phyloP scores from a whole-genome alignment of 2,888 invertebrate species.

The Brenthis ino region DNA sequence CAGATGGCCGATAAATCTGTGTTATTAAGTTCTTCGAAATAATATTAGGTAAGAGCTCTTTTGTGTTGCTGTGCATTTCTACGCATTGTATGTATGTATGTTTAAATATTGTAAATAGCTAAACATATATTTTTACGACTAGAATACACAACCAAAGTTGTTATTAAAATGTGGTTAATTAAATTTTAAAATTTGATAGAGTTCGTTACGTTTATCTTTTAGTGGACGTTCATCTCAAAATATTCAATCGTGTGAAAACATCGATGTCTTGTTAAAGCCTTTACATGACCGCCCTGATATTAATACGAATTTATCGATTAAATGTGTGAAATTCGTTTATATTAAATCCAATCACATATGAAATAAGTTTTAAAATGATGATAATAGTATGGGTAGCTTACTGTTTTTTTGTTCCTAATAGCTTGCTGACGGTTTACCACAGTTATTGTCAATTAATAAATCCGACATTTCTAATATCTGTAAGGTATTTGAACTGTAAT shows the following conservation, averaged over 20 bases:
- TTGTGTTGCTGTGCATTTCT: conserved; percentile 81
- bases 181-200: conserved; percentile 78
- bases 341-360: conserved; percentile 39
- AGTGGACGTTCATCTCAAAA: conserved; percentile 64
- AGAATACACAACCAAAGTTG: conserved; percentile 84
- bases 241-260: conserved; percentile 66
- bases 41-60: conserved; percentile 71
- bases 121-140: conserved; percentile 83
- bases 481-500: conserved; percentile 62
- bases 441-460: conserved; percentile 75
- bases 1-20: conserved; percentile 75
- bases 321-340: conserved; percentile 52
- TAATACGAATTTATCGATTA: conserved; percentile 75
- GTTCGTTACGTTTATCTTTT: conserved; percentile 79
- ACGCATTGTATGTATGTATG: conserved; percentile 84
- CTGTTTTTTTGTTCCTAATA: conserved; percentile 74
- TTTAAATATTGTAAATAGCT: conserved; percentile 81
- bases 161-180: conserved; percentile 83
- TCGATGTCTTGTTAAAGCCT: conserved; percentile 70
- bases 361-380: conserved; percentile 42
- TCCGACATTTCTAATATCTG: conserved; percentile 62
- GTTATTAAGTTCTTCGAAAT: conserved; percentile 77
- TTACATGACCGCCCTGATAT: conserved; percentile 79
- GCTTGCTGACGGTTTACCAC: conserved; percentile 64
- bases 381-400: conserved; percentile 56